A percentile compares a stretch with the other conserved stretches of the same genome.
Conservation (phyloP, 2,113 vertebrate genomes). For the Aspiorhynchus laticeps region DNA sequence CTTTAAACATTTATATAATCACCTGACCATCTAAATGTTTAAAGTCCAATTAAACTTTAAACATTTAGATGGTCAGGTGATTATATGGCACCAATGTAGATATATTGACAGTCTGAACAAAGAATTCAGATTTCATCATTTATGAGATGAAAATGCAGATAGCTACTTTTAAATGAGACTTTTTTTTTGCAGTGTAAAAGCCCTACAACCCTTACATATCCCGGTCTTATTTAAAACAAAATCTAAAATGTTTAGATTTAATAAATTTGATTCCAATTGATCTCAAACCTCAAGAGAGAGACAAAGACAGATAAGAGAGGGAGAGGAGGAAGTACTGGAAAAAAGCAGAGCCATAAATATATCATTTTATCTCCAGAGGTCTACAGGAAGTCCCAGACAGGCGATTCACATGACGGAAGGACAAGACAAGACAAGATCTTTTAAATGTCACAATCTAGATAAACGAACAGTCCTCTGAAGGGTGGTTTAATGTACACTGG, state of each 20-base stretch:
- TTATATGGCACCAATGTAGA: neutral
- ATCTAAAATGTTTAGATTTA: neutral
- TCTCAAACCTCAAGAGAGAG: slow-evolving; percentile 2
- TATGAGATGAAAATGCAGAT: neutral
- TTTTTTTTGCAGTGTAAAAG: neutral
- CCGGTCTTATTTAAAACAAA: neutral
- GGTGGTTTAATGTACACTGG: slow-evolving; percentile 15
- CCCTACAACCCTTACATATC: neutral
- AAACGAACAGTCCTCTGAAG: slow-evolving; percentile 10
- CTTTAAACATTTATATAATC: too few relatives aligned
- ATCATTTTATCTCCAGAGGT: slow-evolving; percentile 22
- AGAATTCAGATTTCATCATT: neutral
- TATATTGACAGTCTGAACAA: neutral
- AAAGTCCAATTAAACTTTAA: neutral
- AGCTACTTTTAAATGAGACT: neutral
- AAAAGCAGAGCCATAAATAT: slow-evolving; percentile 9
- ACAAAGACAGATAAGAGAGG: neutral
- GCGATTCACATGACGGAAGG: neutral
- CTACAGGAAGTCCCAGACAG: slow-evolving; percentile 25
- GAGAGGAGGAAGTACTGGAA: neutral
- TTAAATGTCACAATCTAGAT: slow-evolving; percentile 29
- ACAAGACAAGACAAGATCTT: slow-evolving; percentile 23
- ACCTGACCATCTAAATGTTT: too few relatives aligned
- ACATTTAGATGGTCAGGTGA: too few relatives aligned
- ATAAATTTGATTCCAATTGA: neutral